Percentiles rank a stretch among this genome's conserved stretches.
These are phyloP conservation scores for Penaeus chinensis DNA, from an alignment of 1,140 invertebrate genomes.

Conservation along the genomic window DNA sequence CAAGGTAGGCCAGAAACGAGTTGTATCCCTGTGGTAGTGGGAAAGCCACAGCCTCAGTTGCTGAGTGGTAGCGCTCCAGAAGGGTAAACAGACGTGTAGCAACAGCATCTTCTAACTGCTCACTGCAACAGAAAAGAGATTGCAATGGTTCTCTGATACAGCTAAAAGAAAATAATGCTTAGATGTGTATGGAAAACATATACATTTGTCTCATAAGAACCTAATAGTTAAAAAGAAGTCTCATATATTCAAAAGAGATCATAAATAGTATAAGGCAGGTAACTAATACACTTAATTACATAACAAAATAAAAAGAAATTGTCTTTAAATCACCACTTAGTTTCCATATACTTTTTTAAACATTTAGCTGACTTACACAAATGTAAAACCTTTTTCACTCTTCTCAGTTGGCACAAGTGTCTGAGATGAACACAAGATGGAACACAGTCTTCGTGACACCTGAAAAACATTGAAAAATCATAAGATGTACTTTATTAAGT, in stretches of 20 bases:
- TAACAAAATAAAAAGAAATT: too few species aligned
- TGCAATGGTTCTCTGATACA: background rate
- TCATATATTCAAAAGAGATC: too few species aligned
- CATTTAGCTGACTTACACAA: constrained; percentile 74
- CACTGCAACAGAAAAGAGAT: constrained; percentile 70
- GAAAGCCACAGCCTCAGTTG: constrained; percentile 82
- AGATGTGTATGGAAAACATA: too few species aligned
- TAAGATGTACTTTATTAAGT: background rate
- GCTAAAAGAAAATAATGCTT: background rate
- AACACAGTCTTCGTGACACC: constrained; percentile 80
- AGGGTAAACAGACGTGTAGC: constrained; percentile 79
- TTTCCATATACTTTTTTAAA: background rate
- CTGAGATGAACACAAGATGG: constrained; percentile 77
- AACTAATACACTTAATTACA: too few species aligned
- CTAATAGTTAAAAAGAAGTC: too few species aligned
- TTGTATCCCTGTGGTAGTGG: constrained; percentile 86
- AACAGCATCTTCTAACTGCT: constrained; percentile 77
- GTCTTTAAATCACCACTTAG: too few species aligned
- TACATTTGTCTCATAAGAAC: too few species aligned
- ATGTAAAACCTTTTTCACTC: constrained; percentile 79
- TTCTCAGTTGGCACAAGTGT: constrained; percentile 76
- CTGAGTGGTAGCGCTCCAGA: constrained; percentile 81
- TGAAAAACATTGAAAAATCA: constrained; percentile 68
- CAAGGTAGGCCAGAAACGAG: constrained; percentile 87
- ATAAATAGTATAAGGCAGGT: too few species aligned